Evolutionary conservation across 2,797 vertebrate genomes (phyloP), one percentile per base, ranked within the genome.

Genomic region (Cynodonichthys magdalenae): DNA sequence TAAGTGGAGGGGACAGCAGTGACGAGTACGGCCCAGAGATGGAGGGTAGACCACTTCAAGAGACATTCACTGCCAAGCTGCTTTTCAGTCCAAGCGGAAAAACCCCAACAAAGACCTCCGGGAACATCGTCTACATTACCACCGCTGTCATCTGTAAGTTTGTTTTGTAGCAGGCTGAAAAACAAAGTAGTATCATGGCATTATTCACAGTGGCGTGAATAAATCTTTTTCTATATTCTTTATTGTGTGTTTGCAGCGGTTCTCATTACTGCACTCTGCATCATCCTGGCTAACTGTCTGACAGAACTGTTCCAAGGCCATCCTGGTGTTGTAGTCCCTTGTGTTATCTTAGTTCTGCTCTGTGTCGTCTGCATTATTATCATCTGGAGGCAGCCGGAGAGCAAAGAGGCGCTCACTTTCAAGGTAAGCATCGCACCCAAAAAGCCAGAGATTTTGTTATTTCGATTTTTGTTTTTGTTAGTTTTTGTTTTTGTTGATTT

Each of bases 321-420:
- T 0, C 20, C 76, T 0, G 31, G 28, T 9, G 92, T 83, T 34
- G 3, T 95, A 5, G 3, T 45, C 0, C 10, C 71, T n/a, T 90
- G 93, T 17, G 69, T 84, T 20, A n/a, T 95, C 8, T 80, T 98
- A 34, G 31, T 88, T 0, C 0, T 89, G 53, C 71, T 94, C 29
- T 92, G 93, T 55, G 24, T 41, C 19, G 3, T 92, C 76, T 89
- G 90, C 59, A 86, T 91, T 10, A 0, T 94, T 63, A 74, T 98
- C 78, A 88, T 99, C 89, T 96, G 92, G 80, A 96, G 93, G 83
- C 97, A 99, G 85, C 96, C 97, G 0, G 90, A 98, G 88, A 97
- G 92, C 92, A 93, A 92, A 2, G 73, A 85, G 2, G 89, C 77
- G 0, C 90, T 99, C 69, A 95, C 93, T 70, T 99, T 99, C 89